phyloP scores from a whole-genome alignment of 64 coral and sea anemone genomes.

The Pachyseris speciosa region DNA sequence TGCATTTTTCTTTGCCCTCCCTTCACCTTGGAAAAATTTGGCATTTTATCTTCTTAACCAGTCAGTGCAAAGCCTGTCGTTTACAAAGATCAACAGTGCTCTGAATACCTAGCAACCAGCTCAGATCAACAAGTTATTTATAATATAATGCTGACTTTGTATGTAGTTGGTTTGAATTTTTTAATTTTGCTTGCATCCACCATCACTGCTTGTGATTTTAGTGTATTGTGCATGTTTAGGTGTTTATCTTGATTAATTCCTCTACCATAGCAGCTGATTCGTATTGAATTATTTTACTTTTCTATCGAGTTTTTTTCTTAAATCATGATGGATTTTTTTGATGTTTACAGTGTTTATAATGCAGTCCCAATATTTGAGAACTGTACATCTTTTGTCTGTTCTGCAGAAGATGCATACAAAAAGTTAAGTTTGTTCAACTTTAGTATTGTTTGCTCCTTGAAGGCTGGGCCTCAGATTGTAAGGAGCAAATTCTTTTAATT shows the following conservation, averaged over 20 bases:
- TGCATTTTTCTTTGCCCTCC: too few species aligned
- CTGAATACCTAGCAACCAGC: neutral
- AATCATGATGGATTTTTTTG: neutral
- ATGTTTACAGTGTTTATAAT: neutral
- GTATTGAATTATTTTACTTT: conserved; percentile 57
- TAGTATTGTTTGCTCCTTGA: neutral
- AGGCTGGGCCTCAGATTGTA: conserved; percentile 8
- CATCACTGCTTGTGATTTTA: neutral
- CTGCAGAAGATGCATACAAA: too few species aligned
- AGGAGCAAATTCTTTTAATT: conserved; percentile 2
- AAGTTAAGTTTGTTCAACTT: neutral
- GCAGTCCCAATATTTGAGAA: neutral
- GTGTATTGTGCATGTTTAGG: neutral
- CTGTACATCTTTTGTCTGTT: neutral
- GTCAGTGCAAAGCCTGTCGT: too few species aligned
- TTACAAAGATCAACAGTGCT: too few species aligned
- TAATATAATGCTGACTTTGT: neutral
- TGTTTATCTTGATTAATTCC: neutral
- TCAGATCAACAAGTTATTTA: neutral
- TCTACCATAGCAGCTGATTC: neutral
- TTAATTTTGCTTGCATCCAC: neutral
- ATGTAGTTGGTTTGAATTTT: neutral
- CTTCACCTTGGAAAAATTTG: too few species aligned
- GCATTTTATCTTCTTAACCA: too few species aligned
- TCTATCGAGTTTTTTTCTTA: conserved; percentile 6